Evolutionary conservation across 2,113 vertebrate genomes (phyloP), one percentile per base, ranked within the genome.

Genomic region (Tapirus terrestris): DNA sequence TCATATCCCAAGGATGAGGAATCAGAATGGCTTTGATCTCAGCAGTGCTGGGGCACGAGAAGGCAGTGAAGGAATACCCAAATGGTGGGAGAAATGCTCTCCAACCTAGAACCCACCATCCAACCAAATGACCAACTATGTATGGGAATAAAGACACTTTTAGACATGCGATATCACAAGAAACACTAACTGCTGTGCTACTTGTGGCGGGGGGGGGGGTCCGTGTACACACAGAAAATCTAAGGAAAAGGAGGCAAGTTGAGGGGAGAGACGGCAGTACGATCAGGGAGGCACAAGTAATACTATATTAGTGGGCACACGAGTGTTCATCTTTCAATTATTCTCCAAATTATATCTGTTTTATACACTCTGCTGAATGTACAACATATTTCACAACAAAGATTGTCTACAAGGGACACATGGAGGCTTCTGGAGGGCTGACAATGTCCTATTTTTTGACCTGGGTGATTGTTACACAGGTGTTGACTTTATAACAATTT

Each of bases 251-350:
- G 45, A 76, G 18, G 14, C 16, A 33, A 23, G 60, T 3, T 20
- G 33, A 5, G 23, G n/a, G 12, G 8, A 6, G 18, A 21, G 21
- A 36, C 12, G 29, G 21, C 11, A 18, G 5, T 75, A 18, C 0
- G 45, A 17, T 11, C 3, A 8, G n/a, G 43, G 75, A 10, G 56
- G 36, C 73, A 25, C 43, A 23, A 45, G 58, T 10, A 48, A 58
- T 1, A 23, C n/a, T 9, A 4, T 25, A 39, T 18, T 63, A n/a
- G 31, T 29, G 1, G 9, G 18, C 60, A 3, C 36, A 21, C 3
- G 1, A n/a, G 43, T 12, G 14, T 21, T 61, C 21, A 9, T 58
- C 56, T 60, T 23, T 20, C 4, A 45, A 33, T 39, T 25, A 8
- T 14, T 48, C 36, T 43, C 29, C 63, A 27, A 12, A 20, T 31